Conservation (phyloP, 2,888 invertebrate genomes). For the Morinoia aosen region DNA sequence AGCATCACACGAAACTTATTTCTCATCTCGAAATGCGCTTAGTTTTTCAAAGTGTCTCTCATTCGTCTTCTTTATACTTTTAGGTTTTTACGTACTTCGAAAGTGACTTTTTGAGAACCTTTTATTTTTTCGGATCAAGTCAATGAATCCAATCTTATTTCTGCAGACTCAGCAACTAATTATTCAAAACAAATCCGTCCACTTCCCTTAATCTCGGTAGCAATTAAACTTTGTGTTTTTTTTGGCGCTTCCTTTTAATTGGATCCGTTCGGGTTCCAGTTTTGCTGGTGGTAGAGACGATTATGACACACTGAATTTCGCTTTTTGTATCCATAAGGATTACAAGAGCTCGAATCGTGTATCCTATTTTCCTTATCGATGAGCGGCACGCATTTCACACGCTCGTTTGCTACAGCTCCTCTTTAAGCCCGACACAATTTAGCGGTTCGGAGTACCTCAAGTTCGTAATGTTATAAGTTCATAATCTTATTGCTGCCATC, state of each 20-base stretch:
- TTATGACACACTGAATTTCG: background rate
- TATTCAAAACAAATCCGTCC: background rate
- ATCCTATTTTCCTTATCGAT: background rate
- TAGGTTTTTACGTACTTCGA: background rate
- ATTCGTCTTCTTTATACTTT: background rate
- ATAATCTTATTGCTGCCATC: slow-evolving; percentile 25
- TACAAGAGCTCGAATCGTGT: background rate
- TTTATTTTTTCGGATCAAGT: background rate
- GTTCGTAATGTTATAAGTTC: slow-evolving; percentile 25
- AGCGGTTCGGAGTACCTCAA: slow-evolving; percentile 1
- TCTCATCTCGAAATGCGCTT: background rate
- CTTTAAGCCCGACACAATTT: slow-evolving; percentile 7
- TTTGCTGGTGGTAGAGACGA: background rate
- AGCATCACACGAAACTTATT: background rate
- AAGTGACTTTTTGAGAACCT: too few relatives aligned
- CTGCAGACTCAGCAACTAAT: background rate
- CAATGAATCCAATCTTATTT: background rate
- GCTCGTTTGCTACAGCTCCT: background rate
- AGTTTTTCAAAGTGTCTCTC: background rate
- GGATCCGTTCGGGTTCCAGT: background rate
- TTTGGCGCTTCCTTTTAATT: background rate
- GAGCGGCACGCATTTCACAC: background rate
- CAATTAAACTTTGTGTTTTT: background rate
- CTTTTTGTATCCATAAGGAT: background rate
- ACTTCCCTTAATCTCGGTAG: background rate